Evolutionary conservation across 53 echinoderm and acorn worm genomes (phyloP).

Genomic region (Glandiceps talaboti): DNA sequence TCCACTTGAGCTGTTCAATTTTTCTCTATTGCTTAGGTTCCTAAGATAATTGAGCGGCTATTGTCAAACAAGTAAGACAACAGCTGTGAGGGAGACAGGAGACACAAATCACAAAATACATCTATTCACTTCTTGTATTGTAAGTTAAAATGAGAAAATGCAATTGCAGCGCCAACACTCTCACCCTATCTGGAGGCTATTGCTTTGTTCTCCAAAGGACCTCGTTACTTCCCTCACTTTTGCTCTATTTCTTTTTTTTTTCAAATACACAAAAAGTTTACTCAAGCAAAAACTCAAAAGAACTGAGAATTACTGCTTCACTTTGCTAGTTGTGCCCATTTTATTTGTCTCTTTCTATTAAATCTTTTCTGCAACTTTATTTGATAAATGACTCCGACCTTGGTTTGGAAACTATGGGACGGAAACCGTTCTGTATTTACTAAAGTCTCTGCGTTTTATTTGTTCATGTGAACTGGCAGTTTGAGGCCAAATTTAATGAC

Average conservation of each 20-base stretch:
- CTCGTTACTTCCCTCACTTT: background rate
- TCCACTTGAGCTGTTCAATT: background rate
- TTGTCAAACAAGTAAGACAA: background rate
- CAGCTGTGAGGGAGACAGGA: background rate
- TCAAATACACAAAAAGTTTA: background rate
- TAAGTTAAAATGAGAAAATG: background rate
- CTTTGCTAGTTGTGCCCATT: background rate
- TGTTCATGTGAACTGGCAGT: background rate
- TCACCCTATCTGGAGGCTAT: slow-evolving; percentile 16
- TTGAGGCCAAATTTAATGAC: background rate
- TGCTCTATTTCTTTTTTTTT: background rate
- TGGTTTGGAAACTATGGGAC: too few relatives aligned
- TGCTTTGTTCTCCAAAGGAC: slow-evolving; percentile 7
- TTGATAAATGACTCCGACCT: too few relatives aligned
- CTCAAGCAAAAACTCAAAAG: background rate
- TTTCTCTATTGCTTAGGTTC: background rate
- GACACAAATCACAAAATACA: too few relatives aligned
- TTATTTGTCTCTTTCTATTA: too few relatives aligned
- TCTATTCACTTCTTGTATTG: too few relatives aligned
- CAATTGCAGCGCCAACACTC: slow-evolving; percentile 11
- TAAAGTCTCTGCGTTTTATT: background rate
- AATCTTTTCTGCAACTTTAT: too few relatives aligned
- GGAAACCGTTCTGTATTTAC: too few relatives aligned
- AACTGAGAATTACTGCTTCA: background rate
- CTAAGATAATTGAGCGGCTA: background rate